These are phyloP conservation scores for Cataglyphis rosenhaueri DNA, from an alignment of 2,888 invertebrate genomes.

Conservation along the genomic window DNA sequence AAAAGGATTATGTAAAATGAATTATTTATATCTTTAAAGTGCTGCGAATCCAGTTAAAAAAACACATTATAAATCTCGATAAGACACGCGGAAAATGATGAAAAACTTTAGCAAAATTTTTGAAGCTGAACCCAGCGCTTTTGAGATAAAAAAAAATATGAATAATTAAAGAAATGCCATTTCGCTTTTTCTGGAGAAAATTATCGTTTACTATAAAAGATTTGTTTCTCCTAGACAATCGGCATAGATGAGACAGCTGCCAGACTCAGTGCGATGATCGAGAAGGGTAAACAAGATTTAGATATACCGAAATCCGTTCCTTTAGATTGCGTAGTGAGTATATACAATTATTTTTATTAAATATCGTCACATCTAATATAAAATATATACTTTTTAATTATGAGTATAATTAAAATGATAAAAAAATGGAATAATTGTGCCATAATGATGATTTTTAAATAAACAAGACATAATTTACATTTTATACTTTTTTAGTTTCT, in stretches of 20 bases:
- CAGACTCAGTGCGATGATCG: conserved; percentile 91
- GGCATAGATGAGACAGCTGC: conserved; percentile 93
- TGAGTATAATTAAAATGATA: not conserved
- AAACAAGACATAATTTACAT: not conserved
- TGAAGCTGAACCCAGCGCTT: not conserved
- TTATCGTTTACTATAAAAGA: not conserved
- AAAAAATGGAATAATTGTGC: not conserved
- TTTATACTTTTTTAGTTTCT: not conserved
- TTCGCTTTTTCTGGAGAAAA: not conserved
- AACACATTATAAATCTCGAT: not conserved
- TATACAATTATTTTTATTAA: not conserved
- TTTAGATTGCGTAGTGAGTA: conserved; percentile 90
- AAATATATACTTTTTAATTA: not conserved
- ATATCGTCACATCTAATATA: not conserved
- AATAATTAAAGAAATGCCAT: conserved; percentile 1
- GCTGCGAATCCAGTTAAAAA: not conserved
- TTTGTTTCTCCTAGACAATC: conserved; percentile 84
- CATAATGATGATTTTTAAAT: not conserved
- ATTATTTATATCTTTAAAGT: conserved; percentile 12
- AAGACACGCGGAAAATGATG: not conserved
- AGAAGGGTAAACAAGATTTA: conserved; percentile 88
- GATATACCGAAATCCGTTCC: conserved; percentile 87
- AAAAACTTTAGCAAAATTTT: not conserved
- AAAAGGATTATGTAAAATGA: not conserved
- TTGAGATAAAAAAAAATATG: not conserved